Evolutionary conservation across 2,113 vertebrate species (phyloP).

Genomic region (Candoia aspera): DNA sequence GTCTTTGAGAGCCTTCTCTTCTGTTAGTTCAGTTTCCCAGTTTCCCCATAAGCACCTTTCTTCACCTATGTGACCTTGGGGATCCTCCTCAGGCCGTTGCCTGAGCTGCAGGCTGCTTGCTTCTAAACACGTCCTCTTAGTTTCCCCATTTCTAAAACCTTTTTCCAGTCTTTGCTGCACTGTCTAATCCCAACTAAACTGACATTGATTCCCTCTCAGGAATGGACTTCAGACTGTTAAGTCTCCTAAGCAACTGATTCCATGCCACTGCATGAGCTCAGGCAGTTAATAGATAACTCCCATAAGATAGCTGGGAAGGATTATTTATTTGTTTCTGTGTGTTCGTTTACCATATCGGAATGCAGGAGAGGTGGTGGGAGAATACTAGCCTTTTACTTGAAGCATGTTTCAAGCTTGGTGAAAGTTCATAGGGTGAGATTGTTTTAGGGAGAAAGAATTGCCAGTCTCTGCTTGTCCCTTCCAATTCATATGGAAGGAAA

Average conservation of each 20-base stretch:
- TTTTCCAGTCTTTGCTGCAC: neutral
- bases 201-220: neutral
- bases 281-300: neutral
- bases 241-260: neutral
- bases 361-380: neutral
- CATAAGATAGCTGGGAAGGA: neutral
- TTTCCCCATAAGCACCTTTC: neutral
- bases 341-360: neutral
- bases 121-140: neutral
- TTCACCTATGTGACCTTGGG: neutral
- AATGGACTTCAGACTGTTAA: neutral
- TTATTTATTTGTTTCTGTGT: neutral
- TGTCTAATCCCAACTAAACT: neutral
- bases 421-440: neutral
- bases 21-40: neutral
- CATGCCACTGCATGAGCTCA: too few species aligned
- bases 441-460: neutral
- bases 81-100: neutral
- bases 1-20: neutral
- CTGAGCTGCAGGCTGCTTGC: neutral
- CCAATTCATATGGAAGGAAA: neutral
- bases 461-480: neutral
- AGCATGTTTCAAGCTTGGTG: neutral
- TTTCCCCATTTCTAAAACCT: neutral
- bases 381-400: neutral